Evolutionary conservation across 2,888 invertebrate genomes (phyloP).

Genomic region (Bruchidius siliquastri): DNA sequence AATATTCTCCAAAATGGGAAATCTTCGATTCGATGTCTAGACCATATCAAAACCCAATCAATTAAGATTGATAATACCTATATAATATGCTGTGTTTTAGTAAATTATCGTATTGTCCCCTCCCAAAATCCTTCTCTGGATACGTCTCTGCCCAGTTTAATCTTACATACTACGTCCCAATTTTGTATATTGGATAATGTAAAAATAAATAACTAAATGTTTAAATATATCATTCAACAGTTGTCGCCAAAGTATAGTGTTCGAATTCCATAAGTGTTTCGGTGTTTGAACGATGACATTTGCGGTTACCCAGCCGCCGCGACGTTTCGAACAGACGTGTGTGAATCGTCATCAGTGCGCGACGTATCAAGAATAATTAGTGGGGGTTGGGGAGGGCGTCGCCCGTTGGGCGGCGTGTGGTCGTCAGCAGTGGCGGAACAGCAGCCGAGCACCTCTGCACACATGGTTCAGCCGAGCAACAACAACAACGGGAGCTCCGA

Average conservation of each 20-base stretch:
- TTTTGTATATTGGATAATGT: too few relatives aligned
- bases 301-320: not conserved
- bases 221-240: not conserved
- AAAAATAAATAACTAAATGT: too few relatives aligned
- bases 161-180: too few relatives aligned
- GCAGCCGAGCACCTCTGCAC: slow-evolving; percentile 7
- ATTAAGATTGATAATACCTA: too few relatives aligned
- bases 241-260: not conserved
- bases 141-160: too few relatives aligned
- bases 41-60: too few relatives aligned
- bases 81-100: too few relatives aligned
- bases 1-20: too few relatives aligned
- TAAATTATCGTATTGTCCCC: too few relatives aligned
- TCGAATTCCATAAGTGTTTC: not conserved
- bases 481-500: slow-evolving; percentile 48
- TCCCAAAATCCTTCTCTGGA: too few relatives aligned
- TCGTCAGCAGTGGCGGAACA: slow-evolving; percentile 2
- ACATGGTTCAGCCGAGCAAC: slow-evolving; percentile 47
- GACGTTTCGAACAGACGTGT: not conserved
- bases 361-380: not conserved
- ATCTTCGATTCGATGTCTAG: too few relatives aligned
- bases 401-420: slow-evolving; percentile 12
- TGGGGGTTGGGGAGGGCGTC: not conserved
- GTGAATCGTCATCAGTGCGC: not conserved
- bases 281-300: slow-evolving; percentile 5